Evolutionary conservation across 2,797 vertebrate species (phyloP), one percentile per base, ranked within the genome.

Genomic region (Sebastes nivosus): DNA sequence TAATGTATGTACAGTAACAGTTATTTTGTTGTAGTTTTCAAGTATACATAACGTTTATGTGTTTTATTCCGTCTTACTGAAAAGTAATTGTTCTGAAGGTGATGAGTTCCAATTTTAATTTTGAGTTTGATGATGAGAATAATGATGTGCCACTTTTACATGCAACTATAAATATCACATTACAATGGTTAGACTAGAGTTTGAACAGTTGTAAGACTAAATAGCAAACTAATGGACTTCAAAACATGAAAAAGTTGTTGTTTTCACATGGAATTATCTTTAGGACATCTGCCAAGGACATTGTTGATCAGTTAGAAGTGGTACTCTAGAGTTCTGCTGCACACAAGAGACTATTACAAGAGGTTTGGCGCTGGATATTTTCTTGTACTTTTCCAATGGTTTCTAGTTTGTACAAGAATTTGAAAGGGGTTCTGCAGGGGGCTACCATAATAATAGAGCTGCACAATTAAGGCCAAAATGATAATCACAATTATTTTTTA

Each of bases 1-100:
- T 79, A 4, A 79, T 76, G 60, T 58, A 64, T 88, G 55, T 75
- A 55, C 57, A 52, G 22, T 71, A 80, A 73, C n/a, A 30, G 32
- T 54, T 68, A 32, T 60, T 74, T 81, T 55, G 36, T 78, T 83
- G 78, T 57, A 18, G 42, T 24, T 68, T 70, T 30, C 27, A 71
- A 24, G 52, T 34, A 12, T n/a, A 52, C 3, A 55, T 67, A 12
- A 24, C 8, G 22, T 42, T 34, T 9, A 52, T 38, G 12, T 24
- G 34, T 20, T 34, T n/a, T 36, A 5, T 36, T 58, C 34, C 6
- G 6, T 52, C 3, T 14, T 50, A 10, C 7, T 67, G 42, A 24
- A 32, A 63, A 18, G 24, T 20, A 11, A 24, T 54, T 14, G 4
- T 24, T 12, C 38, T 20, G 29, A 7, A 9, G 14, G 20, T 54